phyloP scores from a whole-genome alignment of 92 coral and sea anemone genomes.

The Chrysogorgia sp. region DNA sequence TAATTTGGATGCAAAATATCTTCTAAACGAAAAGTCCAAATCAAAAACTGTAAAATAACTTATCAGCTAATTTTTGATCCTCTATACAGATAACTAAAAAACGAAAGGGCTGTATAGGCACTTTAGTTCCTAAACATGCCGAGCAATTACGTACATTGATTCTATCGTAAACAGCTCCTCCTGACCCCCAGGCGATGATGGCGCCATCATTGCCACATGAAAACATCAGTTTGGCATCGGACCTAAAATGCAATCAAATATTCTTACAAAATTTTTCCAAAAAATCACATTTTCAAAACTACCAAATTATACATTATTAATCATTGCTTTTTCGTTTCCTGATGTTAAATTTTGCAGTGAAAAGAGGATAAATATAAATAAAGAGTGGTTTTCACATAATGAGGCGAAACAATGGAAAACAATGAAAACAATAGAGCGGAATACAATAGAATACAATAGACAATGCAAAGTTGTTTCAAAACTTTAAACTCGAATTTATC shows the following conservation, averaged over 20 bases:
- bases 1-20: too few relatives aligned
- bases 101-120: too few relatives aligned
- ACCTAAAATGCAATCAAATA: constrained; percentile 54
- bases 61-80: too few relatives aligned
- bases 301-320: too few relatives aligned
- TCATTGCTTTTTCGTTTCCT: not conserved
- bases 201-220: constrained; percentile 93
- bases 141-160: constrained; percentile 39
- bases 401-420: too few relatives aligned
- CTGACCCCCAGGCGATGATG: constrained; percentile 97
- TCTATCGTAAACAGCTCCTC: constrained; percentile 95
- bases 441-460: not conserved
- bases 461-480: not conserved
- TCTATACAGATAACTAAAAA: too few relatives aligned
- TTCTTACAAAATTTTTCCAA: not conserved
- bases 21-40: too few relatives aligned
- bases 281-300: too few relatives aligned
- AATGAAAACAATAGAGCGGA: not conserved
- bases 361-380: not conserved
- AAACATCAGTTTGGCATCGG: constrained; percentile 88
- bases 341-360: not conserved
- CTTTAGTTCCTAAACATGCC: too few relatives aligned
- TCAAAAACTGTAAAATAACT: too few relatives aligned
- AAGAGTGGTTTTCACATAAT: too few relatives aligned
- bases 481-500: too few relatives aligned